A percentile compares a stretch with the other conserved stretches of the same genome.
These are phyloP conservation scores for Apostichopus japonicus DNA, from an alignment of 35 echinoderm and acorn worm genomes.

Conservation along the genomic window DNA sequence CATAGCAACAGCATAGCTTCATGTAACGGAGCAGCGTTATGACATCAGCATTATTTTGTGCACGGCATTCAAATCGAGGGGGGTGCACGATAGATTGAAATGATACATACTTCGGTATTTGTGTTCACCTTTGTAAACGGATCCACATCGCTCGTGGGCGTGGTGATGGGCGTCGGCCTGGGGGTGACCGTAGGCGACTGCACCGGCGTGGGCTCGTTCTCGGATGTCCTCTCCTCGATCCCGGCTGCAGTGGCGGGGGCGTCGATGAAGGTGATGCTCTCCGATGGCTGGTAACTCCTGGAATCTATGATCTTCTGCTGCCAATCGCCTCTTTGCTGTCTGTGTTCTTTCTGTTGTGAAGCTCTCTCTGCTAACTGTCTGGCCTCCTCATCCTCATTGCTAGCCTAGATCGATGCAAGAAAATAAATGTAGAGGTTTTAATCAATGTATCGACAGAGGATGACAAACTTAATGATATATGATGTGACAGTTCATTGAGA, in stretches of 20 bases:
- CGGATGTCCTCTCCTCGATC: slow-evolving; percentile 56
- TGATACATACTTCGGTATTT: slow-evolving; percentile 79
- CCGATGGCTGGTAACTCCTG: slow-evolving; percentile 42
- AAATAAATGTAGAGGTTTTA: background rate
- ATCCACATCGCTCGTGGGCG: slow-evolving; percentile 60
- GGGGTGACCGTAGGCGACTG: slow-evolving; percentile 69
- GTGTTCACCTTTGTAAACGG: slow-evolving; percentile 93
- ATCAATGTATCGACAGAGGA: background rate
- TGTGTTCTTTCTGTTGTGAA: slow-evolving; percentile 84
- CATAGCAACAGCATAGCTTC: slow-evolving; percentile 36
- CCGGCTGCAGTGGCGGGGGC: slow-evolving; percentile 46
- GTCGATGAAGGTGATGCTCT: slow-evolving; percentile 74
- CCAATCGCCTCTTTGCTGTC: slow-evolving; percentile 62
- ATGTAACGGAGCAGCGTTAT: slow-evolving; percentile 3
- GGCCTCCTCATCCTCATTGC: slow-evolving; percentile 88
- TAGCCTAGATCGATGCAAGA: slow-evolving; percentile 39
- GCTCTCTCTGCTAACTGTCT: slow-evolving; percentile 81
- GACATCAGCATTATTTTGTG: slow-evolving; percentile 26
- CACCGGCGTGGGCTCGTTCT: slow-evolving; percentile 59
- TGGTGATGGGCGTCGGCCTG: slow-evolving; percentile 17
- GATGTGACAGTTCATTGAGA: too few relatives aligned
- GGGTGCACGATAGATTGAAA: slow-evolving; percentile 42
- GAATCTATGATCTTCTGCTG: slow-evolving; percentile 63
- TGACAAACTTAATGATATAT: background rate
- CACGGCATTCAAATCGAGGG: slow-evolving; percentile 59